Evolutionary conservation across 2,888 invertebrate species (phyloP), one percentile per base, ranked within the genome.

Genomic region (Nomada hirtipes): DNA sequence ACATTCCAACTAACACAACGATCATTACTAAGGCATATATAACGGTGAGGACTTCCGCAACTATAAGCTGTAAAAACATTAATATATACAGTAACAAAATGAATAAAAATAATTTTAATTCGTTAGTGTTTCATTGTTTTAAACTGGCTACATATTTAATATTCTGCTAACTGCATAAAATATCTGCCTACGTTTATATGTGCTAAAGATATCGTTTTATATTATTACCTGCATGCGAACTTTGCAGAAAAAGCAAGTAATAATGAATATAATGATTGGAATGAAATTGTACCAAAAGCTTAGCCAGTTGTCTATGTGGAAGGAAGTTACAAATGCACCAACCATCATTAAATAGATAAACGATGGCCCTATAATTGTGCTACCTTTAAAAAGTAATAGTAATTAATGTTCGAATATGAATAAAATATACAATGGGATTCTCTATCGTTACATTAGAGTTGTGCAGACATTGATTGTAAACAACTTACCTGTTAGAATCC

Each of bases 11-110:
- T 42, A 98, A 94, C 0, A 98, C 98, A 50, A 98, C 96, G 95
- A 98, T 96, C 98, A 98, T 98, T 10, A 98, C 95, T 91, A 98
- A 95, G 0, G 97, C 97, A 92, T 98, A 98, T 1, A 96, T 86
- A 4, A 96, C 96, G 47, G 98, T 97, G 74, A 98, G 96, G 4
- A 97, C 90, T 77, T 96, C 96, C 0, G 98, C 98, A 53, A 97
- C 93, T 64, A 96, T 93, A 44, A 98, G 92, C 96, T 97, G 94
- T 44, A 94, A 90, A 78, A 81, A 74, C 2, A 47, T 57, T 26
- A 44, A 53, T 50, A 18, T 60, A 57, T 23, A 20, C 9, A 52
- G 15, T 15, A 52, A 52, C 26, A 13, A 52, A 44, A 52, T 15
- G 20, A n/a, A 47, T 67, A n/a, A 26, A 26, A 26, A 26, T 26